Evolutionary conservation across 2,113 vertebrate species (phyloP).

Genomic region (Nibea albiflora): DNA sequence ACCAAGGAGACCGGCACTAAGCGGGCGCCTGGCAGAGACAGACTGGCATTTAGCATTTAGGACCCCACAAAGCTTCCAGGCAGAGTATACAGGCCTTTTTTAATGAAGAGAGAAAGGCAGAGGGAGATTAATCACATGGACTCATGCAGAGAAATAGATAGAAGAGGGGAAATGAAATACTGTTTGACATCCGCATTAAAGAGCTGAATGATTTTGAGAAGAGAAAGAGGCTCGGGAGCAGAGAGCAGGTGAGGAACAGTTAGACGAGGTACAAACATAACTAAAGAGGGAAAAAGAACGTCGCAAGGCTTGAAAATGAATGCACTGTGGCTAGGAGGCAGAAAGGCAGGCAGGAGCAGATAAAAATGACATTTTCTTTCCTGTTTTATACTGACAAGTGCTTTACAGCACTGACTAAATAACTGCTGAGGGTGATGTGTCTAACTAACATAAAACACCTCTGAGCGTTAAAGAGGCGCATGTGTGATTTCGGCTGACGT

Average conservation of each 20-base stretch:
- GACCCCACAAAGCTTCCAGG: conserved; percentile 76
- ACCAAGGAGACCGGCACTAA: conserved; percentile 82
- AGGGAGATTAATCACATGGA: conserved; percentile 46
- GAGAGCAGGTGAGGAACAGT: conserved; percentile 18
- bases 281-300: conserved; percentile 1
- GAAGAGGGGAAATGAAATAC: conserved; percentile 35
- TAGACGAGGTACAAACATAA: conserved; percentile 2
- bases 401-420: conserved; percentile 49
- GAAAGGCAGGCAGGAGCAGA: conserved; percentile 11
- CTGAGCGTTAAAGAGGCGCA: conserved; percentile 67
- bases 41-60: conserved; percentile 76
- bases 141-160: conserved; percentile 31
- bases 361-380: background rate
- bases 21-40: conserved; percentile 78
- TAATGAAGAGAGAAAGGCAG: conserved; percentile 40
- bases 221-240: background rate
- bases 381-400: conserved; percentile 18
- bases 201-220: background rate
- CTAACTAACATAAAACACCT: conserved; percentile 67
- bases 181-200: conserved; percentile 33
- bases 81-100: conserved; percentile 65
- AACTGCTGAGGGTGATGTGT: conserved; percentile 44
- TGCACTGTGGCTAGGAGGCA: background rate
- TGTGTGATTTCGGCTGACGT: conserved; percentile 73
- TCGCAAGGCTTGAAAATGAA: conserved; percentile 7